Evolutionary conservation across 2,888 invertebrate species (phyloP), one percentile per base, ranked within the genome.

Genomic region (Nyleta sp.): DNA sequence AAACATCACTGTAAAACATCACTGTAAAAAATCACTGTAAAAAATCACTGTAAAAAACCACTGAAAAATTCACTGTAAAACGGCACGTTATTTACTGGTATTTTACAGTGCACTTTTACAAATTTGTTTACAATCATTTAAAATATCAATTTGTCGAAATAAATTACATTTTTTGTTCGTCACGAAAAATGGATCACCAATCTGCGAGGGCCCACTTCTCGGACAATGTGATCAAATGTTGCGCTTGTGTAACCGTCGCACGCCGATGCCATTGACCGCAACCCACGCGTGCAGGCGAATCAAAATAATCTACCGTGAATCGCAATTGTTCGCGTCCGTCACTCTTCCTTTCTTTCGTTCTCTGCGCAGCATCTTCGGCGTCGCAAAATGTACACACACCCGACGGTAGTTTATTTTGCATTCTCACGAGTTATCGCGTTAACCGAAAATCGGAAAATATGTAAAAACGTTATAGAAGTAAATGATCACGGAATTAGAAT

Each of bases 391-490:
- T n/a, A n/a, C n/a, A n/a, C n/a, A 35, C 35, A 35, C 4, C 38
- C 8, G 13, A 64, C 72, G 72, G 72, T 64, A 64, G 64, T 55
- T 72, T 72, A 64, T 72, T 72, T 72, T 72, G 53, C 13, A 55
- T 72, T 62, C 55, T 33, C n/a, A 24, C 44, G 46, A 62, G 48
- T 64, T 55, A 64, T 55, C 31, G 38, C 50, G 46, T 74, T 64
- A 60, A n/a, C 17, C n/a, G 55, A 55, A 67, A 48, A 68, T 55
- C 40, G 59, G 57, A 67, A 67, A 65, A 46, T 64, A 60, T 59
- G 74, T 67, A 52, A 74, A 74, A 73, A 74, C 59, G 65, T 74
- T 65, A 67, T 46, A 52, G 53, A 59, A 62, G 22, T 67, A 55
- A 67, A 68, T 15, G 28, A 67, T 48, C 55, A 60, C 48, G 24